A percentile compares a stretch with the other conserved stretches of the same genome.
Conservation (phyloP, 2,888 invertebrate species). For the Apoda limacodes region DNA sequence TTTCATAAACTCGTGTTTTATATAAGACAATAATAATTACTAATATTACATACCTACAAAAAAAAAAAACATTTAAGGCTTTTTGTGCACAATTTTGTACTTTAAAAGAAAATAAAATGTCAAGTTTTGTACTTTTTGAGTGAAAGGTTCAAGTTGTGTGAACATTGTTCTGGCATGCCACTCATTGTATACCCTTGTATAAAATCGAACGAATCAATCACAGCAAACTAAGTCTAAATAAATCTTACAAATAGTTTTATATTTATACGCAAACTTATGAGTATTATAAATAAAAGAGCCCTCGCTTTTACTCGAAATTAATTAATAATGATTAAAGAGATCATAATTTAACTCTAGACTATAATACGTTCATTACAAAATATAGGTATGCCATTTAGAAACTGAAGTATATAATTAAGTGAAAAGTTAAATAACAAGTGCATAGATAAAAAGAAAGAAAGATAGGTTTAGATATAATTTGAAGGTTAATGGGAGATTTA, state of each 20-base stretch:
- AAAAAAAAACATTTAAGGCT: constrained; percentile 16
- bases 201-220: constrained; percentile 36
- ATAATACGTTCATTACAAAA: constrained; percentile 51
- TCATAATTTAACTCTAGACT: constrained; percentile 64
- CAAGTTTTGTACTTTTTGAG: too few species aligned
- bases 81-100: constrained; percentile 45
- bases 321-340: constrained; percentile 71
- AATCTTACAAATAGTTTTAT: constrained; percentile 34
- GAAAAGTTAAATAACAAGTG: constrained; percentile 35
- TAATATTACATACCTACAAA: constrained; percentile 12
- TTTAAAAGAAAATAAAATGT: constrained; percentile 23
- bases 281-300: constrained; percentile 65
- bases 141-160: too few species aligned
- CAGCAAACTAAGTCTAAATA: constrained; percentile 32
- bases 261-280: constrained; percentile 63
- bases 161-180: too few species aligned
- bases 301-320: constrained; percentile 54
- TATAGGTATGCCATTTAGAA: constrained; percentile 60
- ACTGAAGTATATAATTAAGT: constrained; percentile 35
- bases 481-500: too few species aligned
- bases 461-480: too few species aligned
- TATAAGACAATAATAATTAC: constrained; percentile 8
- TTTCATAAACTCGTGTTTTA: constrained; percentile 22
- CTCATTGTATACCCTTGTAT: too few species aligned
- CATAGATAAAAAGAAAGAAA: constrained; percentile 17